Conservation (phyloP, 2,888 invertebrate genomes). For the Megastigmus dorsalis region DNA sequence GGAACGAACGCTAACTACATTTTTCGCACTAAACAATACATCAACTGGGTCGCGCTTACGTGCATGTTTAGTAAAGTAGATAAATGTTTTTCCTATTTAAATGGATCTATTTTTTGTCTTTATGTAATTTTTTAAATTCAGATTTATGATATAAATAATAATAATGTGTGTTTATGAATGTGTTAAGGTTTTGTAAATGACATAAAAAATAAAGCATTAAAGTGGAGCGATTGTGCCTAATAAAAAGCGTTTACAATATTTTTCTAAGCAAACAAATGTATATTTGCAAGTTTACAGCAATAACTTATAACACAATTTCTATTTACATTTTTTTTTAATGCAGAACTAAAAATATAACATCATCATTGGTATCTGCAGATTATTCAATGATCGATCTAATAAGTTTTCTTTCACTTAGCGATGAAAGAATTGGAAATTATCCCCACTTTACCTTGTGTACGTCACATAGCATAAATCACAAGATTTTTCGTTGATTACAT, state of each 20-base stretch:
- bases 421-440: constrained; percentile 6
- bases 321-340: constrained; percentile 54
- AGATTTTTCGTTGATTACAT: constrained; percentile 30
- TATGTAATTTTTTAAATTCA: too few species aligned
- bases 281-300: constrained; percentile 55
- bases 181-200: neutral
- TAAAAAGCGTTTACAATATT: too few species aligned
- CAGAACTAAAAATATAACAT: constrained; percentile 43
- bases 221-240: too few species aligned
- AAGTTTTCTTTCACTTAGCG: constrained; percentile 8
- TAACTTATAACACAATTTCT: constrained; percentile 53
- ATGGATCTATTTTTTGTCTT: too few species aligned
- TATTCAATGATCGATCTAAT: constrained; percentile 22
- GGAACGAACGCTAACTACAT: neutral
- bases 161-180: neutral
- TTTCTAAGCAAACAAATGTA: constrained; percentile 52
- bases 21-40: neutral
- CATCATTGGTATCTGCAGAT: constrained; percentile 33
- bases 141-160: too few species aligned
- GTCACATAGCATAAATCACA: constrained; percentile 10
- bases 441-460: constrained; percentile 1
- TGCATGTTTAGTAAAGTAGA: too few species aligned
- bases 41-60: neutral
- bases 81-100: too few species aligned
- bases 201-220: neutral